A percentile compares a stretch with the other conserved stretches of the same genome.
phyloP scores from a whole-genome alignment of 2,113 vertebrate genomes.

The Urocitellus parryii region DNA sequence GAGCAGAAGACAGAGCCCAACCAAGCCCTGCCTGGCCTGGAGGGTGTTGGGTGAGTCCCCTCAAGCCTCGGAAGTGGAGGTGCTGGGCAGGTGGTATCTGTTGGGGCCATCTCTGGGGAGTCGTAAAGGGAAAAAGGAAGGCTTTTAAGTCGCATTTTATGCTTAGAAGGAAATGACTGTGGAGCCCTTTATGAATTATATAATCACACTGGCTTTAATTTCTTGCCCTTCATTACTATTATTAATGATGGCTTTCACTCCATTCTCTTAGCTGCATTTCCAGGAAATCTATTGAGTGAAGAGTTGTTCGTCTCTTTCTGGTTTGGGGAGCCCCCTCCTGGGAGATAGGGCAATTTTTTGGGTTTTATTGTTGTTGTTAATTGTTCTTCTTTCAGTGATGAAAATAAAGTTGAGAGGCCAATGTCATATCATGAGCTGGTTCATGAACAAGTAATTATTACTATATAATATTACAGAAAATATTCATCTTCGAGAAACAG shows the following conservation, averaged over 20 bases:
- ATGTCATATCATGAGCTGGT: not conserved
- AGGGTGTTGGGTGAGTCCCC: fast-evolving
- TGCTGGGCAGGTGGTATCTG: not conserved
- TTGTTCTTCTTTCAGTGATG: conserved; percentile 27
- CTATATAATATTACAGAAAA: not conserved
- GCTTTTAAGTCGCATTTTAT: not conserved
- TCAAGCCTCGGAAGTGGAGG: not conserved
- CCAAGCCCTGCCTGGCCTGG: not conserved
- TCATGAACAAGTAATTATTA: not conserved
- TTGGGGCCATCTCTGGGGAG: not conserved
- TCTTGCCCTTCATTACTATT: not conserved
- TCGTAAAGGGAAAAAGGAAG: not conserved
- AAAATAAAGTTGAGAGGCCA: conserved; percentile 2
- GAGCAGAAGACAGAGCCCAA: not conserved
- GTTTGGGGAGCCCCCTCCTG: conserved; percentile 58
- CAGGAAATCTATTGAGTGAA: not conserved
- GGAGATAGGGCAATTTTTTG: conserved; percentile 3
- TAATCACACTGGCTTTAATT: not conserved
- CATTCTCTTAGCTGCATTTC: not conserved
- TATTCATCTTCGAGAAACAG: not conserved
- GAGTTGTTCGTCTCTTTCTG: conserved; percentile 45
- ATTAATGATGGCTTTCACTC: not conserved
- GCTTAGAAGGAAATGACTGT: not conserved
- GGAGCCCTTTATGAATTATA: not conserved
- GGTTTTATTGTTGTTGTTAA: not conserved